Conservation (phyloP, 2,888 invertebrate species). For the Pantelozetes paolii region DNA sequence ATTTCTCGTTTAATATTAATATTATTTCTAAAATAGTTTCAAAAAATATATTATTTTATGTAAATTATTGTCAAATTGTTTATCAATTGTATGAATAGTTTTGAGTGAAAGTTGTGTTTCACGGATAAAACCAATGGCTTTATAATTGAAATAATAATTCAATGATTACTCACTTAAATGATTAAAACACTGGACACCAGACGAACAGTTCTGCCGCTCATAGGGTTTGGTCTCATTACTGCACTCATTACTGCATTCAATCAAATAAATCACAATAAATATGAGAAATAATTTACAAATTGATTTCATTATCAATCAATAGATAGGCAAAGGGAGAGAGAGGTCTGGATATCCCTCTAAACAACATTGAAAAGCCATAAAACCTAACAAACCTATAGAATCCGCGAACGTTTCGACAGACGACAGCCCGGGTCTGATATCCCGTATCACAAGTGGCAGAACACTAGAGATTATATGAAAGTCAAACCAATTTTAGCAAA, state of each 20-base stretch:
- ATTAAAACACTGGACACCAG: constrained; percentile 28
- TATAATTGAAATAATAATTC: background rate
- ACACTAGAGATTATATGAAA: constrained; percentile 61
- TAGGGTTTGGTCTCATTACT: constrained; percentile 14
- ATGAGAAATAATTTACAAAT: no score
- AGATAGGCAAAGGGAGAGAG: no score
- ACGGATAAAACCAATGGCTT: no score
- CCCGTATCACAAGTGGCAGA: constrained; percentile 87
- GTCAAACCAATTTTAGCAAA: background rate
- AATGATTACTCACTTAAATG: background rate
- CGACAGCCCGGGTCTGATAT: constrained; percentile 72
- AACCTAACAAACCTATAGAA: constrained; percentile 56
- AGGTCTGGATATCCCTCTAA: no score
- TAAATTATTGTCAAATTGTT: no score
- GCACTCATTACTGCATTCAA: constrained; percentile 33
- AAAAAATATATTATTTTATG: no score
- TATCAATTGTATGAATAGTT: no score
- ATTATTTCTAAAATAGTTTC: no score
- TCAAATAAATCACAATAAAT: background rate
- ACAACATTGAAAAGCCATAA: background rate
- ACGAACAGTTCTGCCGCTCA: constrained; percentile 34
- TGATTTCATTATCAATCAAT: no score
- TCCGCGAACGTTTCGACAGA: constrained; percentile 63
- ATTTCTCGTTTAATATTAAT: no score
- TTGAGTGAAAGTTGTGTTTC: no score